Evolutionary conservation across 2,797 vertebrate species (phyloP).

Genomic region (Mus spretus): DNA sequence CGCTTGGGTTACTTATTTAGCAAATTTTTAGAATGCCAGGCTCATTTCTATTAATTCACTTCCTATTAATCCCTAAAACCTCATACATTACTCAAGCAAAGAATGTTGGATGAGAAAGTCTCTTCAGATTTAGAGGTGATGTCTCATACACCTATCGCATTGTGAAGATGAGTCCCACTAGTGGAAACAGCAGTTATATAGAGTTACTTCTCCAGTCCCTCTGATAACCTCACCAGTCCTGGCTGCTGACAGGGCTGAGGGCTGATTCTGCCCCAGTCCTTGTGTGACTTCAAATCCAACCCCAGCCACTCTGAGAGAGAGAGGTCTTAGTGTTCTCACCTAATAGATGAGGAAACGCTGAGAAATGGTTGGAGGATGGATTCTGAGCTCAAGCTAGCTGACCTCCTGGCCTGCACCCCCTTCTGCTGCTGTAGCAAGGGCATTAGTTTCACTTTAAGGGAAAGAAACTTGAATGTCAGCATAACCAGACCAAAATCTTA

Average conservation of each 20-base stretch:
- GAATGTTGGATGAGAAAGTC: conserved; percentile 20
- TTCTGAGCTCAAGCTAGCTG: neutral
- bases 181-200: conserved; percentile 7
- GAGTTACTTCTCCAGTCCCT: conserved; percentile 37
- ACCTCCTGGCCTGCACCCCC: neutral
- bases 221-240: neutral
- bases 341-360: neutral
- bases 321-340: neutral
- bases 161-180: neutral
- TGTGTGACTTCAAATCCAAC: conserved; percentile 6
- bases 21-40: neutral
- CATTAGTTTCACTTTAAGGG: conserved; percentile 44
- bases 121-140: conserved; percentile 49
- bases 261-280: neutral
- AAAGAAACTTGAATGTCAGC: conserved; percentile 47
- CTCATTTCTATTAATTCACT: neutral
- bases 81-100: conserved; percentile 28
- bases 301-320: neutral
- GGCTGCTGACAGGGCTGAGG: neutral
- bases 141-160: conserved; percentile 15
- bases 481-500: conserved; percentile 57
- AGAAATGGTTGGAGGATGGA: neutral
- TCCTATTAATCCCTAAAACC: neutral
- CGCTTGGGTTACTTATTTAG: neutral
- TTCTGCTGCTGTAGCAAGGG: neutral